phyloP scores from a whole-genome alignment of 2,797 vertebrate genomes.

The Manis pentadactyla region DNA sequence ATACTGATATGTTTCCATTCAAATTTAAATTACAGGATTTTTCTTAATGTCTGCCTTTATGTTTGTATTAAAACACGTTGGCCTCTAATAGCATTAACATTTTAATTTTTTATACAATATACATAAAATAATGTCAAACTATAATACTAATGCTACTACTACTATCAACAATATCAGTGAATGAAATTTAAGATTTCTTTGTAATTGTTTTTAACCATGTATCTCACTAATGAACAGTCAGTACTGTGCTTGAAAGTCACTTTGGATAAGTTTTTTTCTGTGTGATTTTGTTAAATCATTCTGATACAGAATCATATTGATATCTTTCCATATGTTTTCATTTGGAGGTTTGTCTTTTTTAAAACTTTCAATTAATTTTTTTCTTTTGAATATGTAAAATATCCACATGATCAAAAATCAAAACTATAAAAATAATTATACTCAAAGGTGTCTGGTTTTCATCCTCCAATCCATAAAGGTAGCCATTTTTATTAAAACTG shows the following conservation, averaged over 20 bases:
- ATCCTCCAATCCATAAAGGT: neutral
- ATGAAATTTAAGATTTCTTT: neutral
- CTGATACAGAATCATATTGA: neutral
- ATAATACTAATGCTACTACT: neutral
- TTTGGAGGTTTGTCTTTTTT: neutral
- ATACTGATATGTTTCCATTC: neutral
- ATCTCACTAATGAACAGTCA: neutral
- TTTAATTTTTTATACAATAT: neutral
- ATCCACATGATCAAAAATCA: neutral
- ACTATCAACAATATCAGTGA: slow-evolving; percentile 4
- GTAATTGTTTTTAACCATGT: neutral
- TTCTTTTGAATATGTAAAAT: neutral
- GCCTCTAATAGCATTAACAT: neutral
- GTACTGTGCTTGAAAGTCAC: neutral
- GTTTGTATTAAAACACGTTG: slow-evolving; percentile 1
- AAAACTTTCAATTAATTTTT: slow-evolving; percentile 9
- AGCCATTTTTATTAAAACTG: neutral
- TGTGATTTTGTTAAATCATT: neutral
- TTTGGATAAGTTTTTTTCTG: neutral
- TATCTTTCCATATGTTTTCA: neutral
- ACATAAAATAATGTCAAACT: neutral
- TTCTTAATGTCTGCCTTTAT: neutral
- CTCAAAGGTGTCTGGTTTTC: neutral
- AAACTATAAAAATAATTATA: neutral
- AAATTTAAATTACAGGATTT: slow-evolving; percentile 13